Base-by-base conservation (phyloP, 2,888 invertebrate species). In the Cybosia mesomella region DNA sequence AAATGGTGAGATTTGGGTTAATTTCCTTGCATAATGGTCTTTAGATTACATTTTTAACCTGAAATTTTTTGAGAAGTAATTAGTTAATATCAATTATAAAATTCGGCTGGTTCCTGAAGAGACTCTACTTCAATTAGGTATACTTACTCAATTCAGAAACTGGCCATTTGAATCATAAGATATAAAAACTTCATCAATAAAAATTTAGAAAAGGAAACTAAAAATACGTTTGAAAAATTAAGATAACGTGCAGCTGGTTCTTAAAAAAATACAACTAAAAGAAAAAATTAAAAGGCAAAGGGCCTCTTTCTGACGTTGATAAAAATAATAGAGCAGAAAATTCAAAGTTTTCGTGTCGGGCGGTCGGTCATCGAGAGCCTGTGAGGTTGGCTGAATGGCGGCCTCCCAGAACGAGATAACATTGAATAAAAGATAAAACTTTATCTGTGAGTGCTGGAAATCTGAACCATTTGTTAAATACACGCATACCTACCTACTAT, bases 391-490 rank as follows among this genome's bases (percentile, higher is more conserved):
- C 71, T 72, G 76, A 78, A 80, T 72, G 64, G 70, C 66, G 71
- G 68, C 59, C 73, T 55, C 54, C 68, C 61, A 28, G 15, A 49
- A 34, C 39, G 49, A 74, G 80, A 80, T 80, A 80, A 72, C 77
- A 72, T 62, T 75, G 75, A 77, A 80, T 79, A 79, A 80, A 80
- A 80, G 77, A 80, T 79, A 79, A 80, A 81, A 77, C 73, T 79
- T 80, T 80, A 81, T 81, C 75, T 79, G 66, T 66, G 68, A 79
- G 75, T 73, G 73, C 70, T 72, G 78, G 70, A 74, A 78, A 80
- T 80, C 70, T 75, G 63, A 28, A 62, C 65, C 71, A 75, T 76
- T 80, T 72, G 74, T 72, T 75, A 64, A 73, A 71, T 73, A 73
- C 64, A 64, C 68, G 67, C 68, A 34, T 59, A 58, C 24, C n/a